Evolutionary conservation across 1,140 invertebrate species (phyloP), one percentile per base, ranked within the genome.

Genomic region (Bradysia coprophila): DNA sequence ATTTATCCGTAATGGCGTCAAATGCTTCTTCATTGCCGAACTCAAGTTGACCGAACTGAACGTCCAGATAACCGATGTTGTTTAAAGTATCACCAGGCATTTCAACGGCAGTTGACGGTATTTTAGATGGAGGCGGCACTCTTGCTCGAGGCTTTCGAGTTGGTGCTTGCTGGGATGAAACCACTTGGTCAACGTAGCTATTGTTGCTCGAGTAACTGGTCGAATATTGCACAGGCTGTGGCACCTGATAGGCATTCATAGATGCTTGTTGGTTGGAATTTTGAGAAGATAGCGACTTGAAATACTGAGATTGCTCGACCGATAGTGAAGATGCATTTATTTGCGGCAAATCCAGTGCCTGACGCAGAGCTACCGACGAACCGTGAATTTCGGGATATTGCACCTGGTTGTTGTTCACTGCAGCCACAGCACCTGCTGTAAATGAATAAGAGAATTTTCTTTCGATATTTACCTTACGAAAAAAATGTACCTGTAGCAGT

Each of bases 31-130:
- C 64, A n/a, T 68, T 61, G 38, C 83, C 81, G 56, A 91, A 86
- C 52, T 94, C 89, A 47, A 94, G 65, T 15, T 77, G 87, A 42
- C 90, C 90, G 64, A 96, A 94, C 63, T 94, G 89, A 38, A 94
- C 86, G 67, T 93, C 89, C 38, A 96, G 68, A 50, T 81, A 80
- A 46, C 74, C 73, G 46, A 86, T 81, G 46, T 66, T 67, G 48
- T 70, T 74, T 43, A 71, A 69, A 21, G 76, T 75, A 60, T 91
- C 88, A 40, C 85, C 87, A 0, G 79, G 91, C 91, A 96, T 96
- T 62, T 95, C 90, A 21, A 96, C 91, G 37, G 90, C 91, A 45
- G 77, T 85, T 15, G 86, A 75, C 24, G 90, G 91, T 51, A 96
- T 95, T 77, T 93, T 93, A 16, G 88, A 91, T 13, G 88, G 86